phyloP scores from a whole-genome alignment of 1,140 invertebrate genomes.

The Tenebrio molitor region DNA sequence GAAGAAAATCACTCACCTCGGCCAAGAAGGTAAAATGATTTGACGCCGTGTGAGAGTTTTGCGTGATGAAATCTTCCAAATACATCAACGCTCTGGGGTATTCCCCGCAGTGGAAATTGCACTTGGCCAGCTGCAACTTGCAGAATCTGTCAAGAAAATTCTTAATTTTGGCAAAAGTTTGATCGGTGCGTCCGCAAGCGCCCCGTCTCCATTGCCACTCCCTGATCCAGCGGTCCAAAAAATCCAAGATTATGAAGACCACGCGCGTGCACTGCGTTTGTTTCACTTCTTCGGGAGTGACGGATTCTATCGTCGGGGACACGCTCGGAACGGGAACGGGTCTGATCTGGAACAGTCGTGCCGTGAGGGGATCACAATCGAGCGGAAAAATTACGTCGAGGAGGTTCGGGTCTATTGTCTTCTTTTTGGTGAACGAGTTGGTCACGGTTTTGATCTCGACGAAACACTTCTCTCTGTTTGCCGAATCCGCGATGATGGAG shows the following conservation, averaged over 20 bases:
- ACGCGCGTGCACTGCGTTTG: constrained; percentile 72
- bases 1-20: constrained; percentile 64
- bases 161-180: constrained; percentile 59
- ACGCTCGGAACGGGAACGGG: constrained; percentile 47
- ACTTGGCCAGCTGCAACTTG: constrained; percentile 76
- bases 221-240: constrained; percentile 79
- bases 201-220: constrained; percentile 70
- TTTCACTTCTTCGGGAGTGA: constrained; percentile 61
- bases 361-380: no score
- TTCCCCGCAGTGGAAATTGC: constrained; percentile 80
- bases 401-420: not conserved
- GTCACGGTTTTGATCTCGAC: constrained; percentile 73
- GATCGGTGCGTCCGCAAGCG: constrained; percentile 51
- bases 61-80: constrained; percentile 78
- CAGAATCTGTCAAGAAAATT: constrained; percentile 74
- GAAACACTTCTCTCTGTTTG: constrained; percentile 64
- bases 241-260: constrained; percentile 79
- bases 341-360: constrained; percentile 55
- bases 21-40: constrained; percentile 75
- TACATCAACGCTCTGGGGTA: constrained; percentile 81
- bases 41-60: constrained; percentile 71
- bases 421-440: constrained; percentile 57
- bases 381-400: not conserved
- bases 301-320: constrained; percentile 47
- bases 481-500: constrained; percentile 69